A percentile compares a stretch with the other conserved stretches of the same genome.
Evolutionary conservation across 2,888 invertebrate genomes (phyloP).

Genomic region (Clostera curtula): DNA sequence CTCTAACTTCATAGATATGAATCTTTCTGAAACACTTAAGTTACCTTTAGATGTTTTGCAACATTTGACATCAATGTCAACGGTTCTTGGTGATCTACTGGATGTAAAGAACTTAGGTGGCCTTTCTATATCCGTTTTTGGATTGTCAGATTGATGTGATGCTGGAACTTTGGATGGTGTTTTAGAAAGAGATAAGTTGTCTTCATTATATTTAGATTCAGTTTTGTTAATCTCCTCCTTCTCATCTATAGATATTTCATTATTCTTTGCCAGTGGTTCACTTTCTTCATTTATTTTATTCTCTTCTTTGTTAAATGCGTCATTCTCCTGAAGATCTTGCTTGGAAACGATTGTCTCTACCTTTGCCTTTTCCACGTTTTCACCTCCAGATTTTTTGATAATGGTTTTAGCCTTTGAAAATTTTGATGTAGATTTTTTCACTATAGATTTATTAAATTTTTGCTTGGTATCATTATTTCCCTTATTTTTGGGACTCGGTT

Average conservation of each 20-base stretch:
- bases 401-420: slow-evolving; percentile 44
- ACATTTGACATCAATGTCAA: slow-evolving; percentile 66
- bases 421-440: slow-evolving; percentile 40
- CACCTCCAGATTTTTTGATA: slow-evolving; percentile 36
- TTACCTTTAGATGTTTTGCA: slow-evolving; percentile 66
- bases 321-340: slow-evolving; percentile 15
- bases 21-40: slow-evolving; percentile 59
- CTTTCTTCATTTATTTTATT: slow-evolving; percentile 11
- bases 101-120: slow-evolving; percentile 68
- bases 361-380: slow-evolving; percentile 41
- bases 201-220: slow-evolving; percentile 16
- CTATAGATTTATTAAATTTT: slow-evolving; percentile 55
- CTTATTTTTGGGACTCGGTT: slow-evolving; percentile 26
- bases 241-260: slow-evolving; percentile 10
- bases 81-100: slow-evolving; percentile 53
- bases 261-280: slow-evolving; percentile 5
- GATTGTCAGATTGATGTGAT: slow-evolving; percentile 32
- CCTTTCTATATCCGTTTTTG: slow-evolving; percentile 55
- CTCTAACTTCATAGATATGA: slow-evolving; percentile 57
- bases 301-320: slow-evolving; percentile 12
- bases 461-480: slow-evolving; percentile 50
- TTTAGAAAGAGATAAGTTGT: slow-evolving; percentile 10
- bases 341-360: slow-evolving; percentile 15
- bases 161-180: slow-evolving; percentile 18
- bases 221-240: slow-evolving; percentile 20